Evolutionary conservation across 2,888 invertebrate genomes (phyloP).

Genomic region (Pachydiplax longipennis): DNA sequence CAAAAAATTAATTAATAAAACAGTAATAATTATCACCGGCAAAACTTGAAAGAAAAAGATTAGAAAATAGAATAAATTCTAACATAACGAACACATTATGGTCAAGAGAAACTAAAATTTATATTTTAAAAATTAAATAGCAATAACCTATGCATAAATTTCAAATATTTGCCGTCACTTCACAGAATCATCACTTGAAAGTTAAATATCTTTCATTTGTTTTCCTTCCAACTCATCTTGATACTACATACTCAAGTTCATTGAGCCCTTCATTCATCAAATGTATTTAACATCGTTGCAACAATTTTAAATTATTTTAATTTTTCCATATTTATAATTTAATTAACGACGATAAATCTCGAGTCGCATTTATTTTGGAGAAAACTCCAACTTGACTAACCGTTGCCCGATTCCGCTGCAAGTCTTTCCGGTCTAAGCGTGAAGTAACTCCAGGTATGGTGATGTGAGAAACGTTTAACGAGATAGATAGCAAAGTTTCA

Average conservation of each 20-base stretch:
- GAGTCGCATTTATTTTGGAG: not conserved
- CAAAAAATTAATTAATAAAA: not conserved
- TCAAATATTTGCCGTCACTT: not conserved
- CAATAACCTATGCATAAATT: not conserved
- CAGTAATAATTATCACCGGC: not conserved
- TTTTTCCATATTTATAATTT: not conserved
- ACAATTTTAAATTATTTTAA: not conserved
- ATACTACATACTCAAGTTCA: not conserved
- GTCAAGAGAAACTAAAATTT: not conserved
- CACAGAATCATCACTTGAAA: constrained; percentile 4
- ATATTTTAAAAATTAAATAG: not conserved
- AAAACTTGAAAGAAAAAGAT: constrained; percentile 34
- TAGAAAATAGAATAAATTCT: not conserved
- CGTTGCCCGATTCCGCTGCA: not conserved
- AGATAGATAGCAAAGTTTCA: no score
- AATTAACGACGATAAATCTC: no score
- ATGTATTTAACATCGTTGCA: not conserved
- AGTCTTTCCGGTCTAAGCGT: not conserved
- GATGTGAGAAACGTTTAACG: no score
- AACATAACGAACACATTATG: not conserved
- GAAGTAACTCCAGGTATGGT: not conserved
- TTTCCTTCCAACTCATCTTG: constrained; percentile 30
- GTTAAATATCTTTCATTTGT: not conserved
- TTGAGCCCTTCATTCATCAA: not conserved
- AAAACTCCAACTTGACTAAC: not conserved